Conservation (phyloP, 2,797 vertebrate genomes). For the Halcyon badia region DNA sequence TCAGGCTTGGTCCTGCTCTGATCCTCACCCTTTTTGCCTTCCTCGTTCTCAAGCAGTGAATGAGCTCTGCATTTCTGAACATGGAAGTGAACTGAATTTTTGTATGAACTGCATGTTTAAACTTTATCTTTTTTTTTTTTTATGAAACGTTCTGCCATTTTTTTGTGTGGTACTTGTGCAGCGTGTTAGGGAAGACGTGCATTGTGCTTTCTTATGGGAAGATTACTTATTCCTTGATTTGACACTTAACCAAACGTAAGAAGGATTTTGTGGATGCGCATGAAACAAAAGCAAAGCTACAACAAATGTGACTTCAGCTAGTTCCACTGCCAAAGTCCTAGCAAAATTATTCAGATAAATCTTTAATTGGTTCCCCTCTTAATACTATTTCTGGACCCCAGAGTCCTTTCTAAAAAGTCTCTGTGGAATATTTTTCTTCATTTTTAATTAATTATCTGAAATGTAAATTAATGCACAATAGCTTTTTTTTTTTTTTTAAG, state of each 20-base stretch:
- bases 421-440: conserved; percentile 73
- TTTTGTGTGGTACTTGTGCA: background rate
- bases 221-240: background rate
- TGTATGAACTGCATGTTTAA: background rate
- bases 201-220: background rate
- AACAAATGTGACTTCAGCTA: conserved; percentile 43
- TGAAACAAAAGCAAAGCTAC: background rate
- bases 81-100: background rate
- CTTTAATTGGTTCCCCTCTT: conserved; percentile 72
- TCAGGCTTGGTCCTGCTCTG: background rate
- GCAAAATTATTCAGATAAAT: conserved; percentile 59
- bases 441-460: conserved; percentile 84
- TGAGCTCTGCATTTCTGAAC: background rate
- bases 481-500: conserved; percentile 73
- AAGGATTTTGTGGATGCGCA: background rate
- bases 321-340: conserved; percentile 22
- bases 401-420: conserved; percentile 73
- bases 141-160: background rate
- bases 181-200: background rate
- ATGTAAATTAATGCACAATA: conserved; percentile 79
- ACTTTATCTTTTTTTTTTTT: background rate
- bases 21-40: background rate
- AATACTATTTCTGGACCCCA: conserved; percentile 63
- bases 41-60: background rate
- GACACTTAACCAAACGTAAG: conserved; percentile 1